Base-by-base conservation (phyloP, 2,888 invertebrate genomes). In the Trissolcus japonicus region DNA sequence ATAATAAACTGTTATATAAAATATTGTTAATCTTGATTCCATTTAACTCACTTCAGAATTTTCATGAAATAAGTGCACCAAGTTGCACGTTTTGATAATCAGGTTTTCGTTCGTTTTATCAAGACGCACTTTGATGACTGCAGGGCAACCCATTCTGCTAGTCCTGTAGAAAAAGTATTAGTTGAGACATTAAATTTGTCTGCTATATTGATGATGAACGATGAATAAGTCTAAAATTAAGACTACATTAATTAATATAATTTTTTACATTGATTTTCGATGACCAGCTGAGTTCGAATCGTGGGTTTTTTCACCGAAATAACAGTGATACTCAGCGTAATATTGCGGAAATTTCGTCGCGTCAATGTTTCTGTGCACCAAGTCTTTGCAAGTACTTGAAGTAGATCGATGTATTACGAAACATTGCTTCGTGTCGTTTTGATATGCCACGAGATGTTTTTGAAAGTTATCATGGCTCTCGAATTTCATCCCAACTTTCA, bases 121-220 rank as follows among this genome's bases (percentile, higher is more conserved):
- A 51, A 51, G 19, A 17, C 50, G 14, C 9, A 19, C 14, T 1
- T 80, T 78, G 9, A 41, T 63, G 79, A 66, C 4, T 2, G 17
- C 50, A 19, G 17, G 17, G 50, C 50, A 51, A 19, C 17, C 50
- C 19, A 48, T 65, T 67, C 59, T 61, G 54, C 60, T 16, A 17
- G 50, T 51, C 19, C 50, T 51, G 17, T 51, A 0, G 9, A 19
- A 17, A 51, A 16, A 51, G 21, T 21, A 21, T 21, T 21, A 21
- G 21, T 21, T 51, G 2, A 0, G 13, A 9, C 14, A 17, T 51
- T 51, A 1, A 51, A 25, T 4, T 25, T 25, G 2, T 25, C 25
- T 25, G 25, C 25, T 25, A 25, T 4, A 50, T 16, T 17, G 6
- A 43, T 43, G 43, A 4, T 43, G 43, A 50, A 25, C 25, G 25